Evolutionary conservation across 2,888 invertebrate genomes (phyloP).

Genomic region (Nezara viridula): DNA sequence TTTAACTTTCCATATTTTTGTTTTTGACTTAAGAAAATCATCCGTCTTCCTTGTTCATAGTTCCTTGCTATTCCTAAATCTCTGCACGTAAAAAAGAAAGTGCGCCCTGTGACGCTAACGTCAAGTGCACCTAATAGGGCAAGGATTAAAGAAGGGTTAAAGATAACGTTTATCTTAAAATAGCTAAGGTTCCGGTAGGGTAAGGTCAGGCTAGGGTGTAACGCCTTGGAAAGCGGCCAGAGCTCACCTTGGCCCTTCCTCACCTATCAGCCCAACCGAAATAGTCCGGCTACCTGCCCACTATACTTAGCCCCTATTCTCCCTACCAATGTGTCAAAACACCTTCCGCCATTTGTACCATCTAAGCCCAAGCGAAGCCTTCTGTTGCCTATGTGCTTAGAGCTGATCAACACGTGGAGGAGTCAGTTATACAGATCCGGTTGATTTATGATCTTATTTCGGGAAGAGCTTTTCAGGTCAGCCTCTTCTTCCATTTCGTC

Average conservation of each 20-base stretch:
- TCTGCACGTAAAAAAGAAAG: not conserved
- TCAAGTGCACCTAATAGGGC: slow-evolving; percentile 18
- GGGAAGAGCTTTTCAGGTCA: slow-evolving; percentile 24
- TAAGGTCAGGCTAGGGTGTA: slow-evolving; percentile 45
- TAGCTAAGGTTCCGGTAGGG: slow-evolving; percentile 34
- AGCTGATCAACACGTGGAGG: not conserved
- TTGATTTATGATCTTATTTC: slow-evolving; percentile 28
- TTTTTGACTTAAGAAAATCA: not conserved
- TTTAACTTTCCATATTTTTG: too few relatives aligned
- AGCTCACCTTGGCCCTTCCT: slow-evolving; percentile 46
- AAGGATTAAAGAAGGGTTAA: slow-evolving; percentile 38
- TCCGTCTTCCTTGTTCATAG: not conserved
- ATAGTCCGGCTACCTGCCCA: slow-evolving; percentile 8
- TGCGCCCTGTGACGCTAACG: not conserved
- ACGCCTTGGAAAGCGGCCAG: not conserved
- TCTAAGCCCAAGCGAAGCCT: not conserved
- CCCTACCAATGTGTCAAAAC: not conserved
- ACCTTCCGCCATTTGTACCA: not conserved
- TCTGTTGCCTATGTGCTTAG: not conserved
- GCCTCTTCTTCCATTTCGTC: not conserved
- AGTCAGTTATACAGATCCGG: slow-evolving; percentile 13
- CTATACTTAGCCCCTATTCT: not conserved
- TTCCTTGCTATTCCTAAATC: not conserved
- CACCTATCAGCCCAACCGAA: not conserved
- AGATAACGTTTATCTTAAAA: slow-evolving; percentile 46